Conservation (phyloP, 1,140 invertebrate genomes). For the Charaxes varanes region DNA sequence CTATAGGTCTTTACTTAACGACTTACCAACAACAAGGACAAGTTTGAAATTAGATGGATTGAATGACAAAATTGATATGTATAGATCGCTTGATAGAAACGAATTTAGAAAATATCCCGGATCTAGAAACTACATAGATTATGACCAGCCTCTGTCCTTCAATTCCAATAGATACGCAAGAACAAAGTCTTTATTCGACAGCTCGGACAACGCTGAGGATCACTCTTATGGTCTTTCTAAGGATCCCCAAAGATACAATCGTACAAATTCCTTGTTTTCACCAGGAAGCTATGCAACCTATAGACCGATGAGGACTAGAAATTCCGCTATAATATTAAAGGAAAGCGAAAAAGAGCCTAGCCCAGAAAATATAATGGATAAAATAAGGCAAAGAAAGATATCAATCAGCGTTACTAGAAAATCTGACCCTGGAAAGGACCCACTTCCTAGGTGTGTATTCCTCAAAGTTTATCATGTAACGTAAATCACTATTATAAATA, state of each 20-base stretch:
- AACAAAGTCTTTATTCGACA: slow-evolving; percentile 66
- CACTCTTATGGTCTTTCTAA: slow-evolving; percentile 34
- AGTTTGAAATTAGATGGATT: slow-evolving; percentile 50
- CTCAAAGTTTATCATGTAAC: slow-evolving; percentile 41
- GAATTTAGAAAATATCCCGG: slow-evolving; percentile 61
- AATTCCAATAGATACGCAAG: slow-evolving; percentile 54
- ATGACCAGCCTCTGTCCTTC: slow-evolving; percentile 55
- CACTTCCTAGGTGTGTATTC: slow-evolving; percentile 64
- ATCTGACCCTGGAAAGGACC: slow-evolving; percentile 54
- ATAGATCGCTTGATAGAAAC: slow-evolving; percentile 64
- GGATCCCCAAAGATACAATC: slow-evolving; percentile 60
- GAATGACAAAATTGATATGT: slow-evolving; percentile 60
- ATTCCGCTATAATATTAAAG: slow-evolving; percentile 68
- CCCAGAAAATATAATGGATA: slow-evolving; percentile 69
- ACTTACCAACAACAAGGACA: slow-evolving; percentile 43
- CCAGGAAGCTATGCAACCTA: slow-evolving; percentile 70
- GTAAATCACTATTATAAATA: slow-evolving; percentile 67
- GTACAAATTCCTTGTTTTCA: slow-evolving; percentile 64
- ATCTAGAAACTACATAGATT: slow-evolving; percentile 55
- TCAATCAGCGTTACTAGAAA: slow-evolving; percentile 67
- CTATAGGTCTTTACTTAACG: slow-evolving; percentile 53
- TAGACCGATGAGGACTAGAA: slow-evolving; percentile 63
- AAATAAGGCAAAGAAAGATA: slow-evolving; percentile 67
- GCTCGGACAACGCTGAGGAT: slow-evolving; percentile 43
- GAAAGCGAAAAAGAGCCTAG: slow-evolving; percentile 66